Conservation (phyloP, 2,797 vertebrate species). For the Garrulus glandarius region DNA sequence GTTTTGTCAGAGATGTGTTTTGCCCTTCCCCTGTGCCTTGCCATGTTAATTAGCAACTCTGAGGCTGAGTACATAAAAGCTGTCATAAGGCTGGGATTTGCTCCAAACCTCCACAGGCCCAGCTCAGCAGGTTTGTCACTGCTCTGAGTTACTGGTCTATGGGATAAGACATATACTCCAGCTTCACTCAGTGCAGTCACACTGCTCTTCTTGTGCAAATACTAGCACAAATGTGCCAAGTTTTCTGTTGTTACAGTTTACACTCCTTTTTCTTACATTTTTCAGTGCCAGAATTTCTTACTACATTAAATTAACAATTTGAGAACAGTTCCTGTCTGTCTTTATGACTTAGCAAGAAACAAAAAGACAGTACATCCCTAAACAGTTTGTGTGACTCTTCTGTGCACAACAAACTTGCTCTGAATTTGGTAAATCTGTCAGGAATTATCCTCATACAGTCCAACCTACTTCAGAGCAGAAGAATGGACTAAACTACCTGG, state of each 20-base stretch:
- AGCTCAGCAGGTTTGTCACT: not conserved
- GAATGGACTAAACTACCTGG: not conserved
- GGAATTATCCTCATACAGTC: not conserved
- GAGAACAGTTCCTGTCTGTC: not conserved
- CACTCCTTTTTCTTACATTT: not conserved
- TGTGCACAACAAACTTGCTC: not conserved
- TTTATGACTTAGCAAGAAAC: not conserved
- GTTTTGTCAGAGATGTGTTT: not conserved
- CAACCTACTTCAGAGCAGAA: not conserved
- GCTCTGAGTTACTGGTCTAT: not conserved
- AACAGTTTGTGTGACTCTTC: not conserved
- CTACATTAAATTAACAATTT: not conserved
- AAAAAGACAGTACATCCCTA: not conserved
- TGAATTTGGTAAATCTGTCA: not conserved
- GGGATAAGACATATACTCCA: not conserved
- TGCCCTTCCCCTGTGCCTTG: not conserved
- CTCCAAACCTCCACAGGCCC: not conserved
- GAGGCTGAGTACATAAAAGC: not conserved
- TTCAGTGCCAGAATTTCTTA: not conserved
- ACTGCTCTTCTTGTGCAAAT: not conserved
- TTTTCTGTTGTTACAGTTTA: not conserved
- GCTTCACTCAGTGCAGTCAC: not conserved
- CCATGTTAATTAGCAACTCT: not conserved
- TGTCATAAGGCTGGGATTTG: not conserved
- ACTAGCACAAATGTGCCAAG: not conserved